These are phyloP conservation scores for Orgyia antiqua DNA, from an alignment of 2,888 invertebrate genomes.

Conservation along the genomic window DNA sequence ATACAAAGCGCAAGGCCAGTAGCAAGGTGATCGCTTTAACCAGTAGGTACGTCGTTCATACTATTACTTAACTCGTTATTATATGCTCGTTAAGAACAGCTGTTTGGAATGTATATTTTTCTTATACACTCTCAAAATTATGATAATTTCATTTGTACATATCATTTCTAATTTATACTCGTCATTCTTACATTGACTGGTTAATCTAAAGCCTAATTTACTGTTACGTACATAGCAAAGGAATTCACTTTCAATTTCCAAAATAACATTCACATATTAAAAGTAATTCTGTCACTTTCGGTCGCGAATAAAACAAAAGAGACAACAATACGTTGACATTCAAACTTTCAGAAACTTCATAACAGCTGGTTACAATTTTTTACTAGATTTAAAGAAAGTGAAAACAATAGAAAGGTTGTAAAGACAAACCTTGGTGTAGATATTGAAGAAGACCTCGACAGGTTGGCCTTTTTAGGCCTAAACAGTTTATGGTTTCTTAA, in stretches of 20 bases:
- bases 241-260: not conserved
- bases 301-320: not conserved
- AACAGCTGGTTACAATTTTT: not conserved
- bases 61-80: too few relatives aligned
- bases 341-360: not conserved
- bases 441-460: conserved; percentile 56
- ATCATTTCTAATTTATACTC: too few relatives aligned
- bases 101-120: too few relatives aligned
- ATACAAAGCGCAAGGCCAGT: too few relatives aligned
- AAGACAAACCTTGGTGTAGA: conserved; percentile 64
- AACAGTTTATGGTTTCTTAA: conserved; percentile 55
- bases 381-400: conserved; percentile 1
- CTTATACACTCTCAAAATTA: too few relatives aligned
- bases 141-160: too few relatives aligned
- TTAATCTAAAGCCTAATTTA: too few relatives aligned
- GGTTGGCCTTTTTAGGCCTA: conserved; percentile 45
- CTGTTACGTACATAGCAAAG: too few relatives aligned
- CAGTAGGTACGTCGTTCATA: too few relatives aligned
- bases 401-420: conserved; percentile 1
- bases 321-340: not conserved
- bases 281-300: not conserved
- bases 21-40: too few relatives aligned
- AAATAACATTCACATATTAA: not conserved
- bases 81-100: too few relatives aligned
- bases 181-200: too few relatives aligned